Base-by-base conservation (phyloP, 2,797 vertebrate genomes). In the Lacerta bilineata region DNA sequence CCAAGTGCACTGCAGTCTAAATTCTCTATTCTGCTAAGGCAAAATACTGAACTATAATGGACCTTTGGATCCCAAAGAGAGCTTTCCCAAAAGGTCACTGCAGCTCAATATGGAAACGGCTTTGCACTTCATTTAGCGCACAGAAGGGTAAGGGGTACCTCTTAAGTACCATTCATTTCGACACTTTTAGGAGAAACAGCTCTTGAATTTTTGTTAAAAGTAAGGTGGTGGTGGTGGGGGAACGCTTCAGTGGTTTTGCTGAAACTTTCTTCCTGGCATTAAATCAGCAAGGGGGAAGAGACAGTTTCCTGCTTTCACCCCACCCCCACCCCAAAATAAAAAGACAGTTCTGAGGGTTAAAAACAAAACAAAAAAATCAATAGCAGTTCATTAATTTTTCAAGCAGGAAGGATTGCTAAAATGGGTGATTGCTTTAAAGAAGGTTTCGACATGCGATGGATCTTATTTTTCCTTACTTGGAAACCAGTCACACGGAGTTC, bases 191-290 rank as follows among this genome's bases (percentile, higher is more conserved):
- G 17, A 64, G 36, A 59, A 72, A 29, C 33, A 41, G 8, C 55
- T 50, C 23, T 27, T 68, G 29, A 33, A 71, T 23, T 25, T 29
- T 43, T 82, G 66, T 41, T 82, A 41, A 15, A n/a, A 11, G 33
- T 29, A n/a, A 71, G 13, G 13, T 13, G 50, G 46, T 1, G 13
- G 13, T 13, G 50, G 46, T 1, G 11, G 46, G 6, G 7, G 7
- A 11, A 50, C 10, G 27, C 9, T 39, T 68, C 15, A 20, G 4
- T 23, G 20, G 0, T 18, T 77, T 88, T 6, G 33, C 88, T 86
- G 80, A 50, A 66, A 17, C 88, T 91, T 80, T 69, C 25, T 61
- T 90, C 86, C 33, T 27, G 39, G 71, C 18, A 36, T 61, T 39
- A 74, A 59, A 75, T 55, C 11, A 75, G 27, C 55, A 75, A 39